Evolutionary conservation across 2,888 invertebrate genomes (phyloP), one percentile per base, ranked within the genome.

Genomic region (Drosophila diplacantha): DNA sequence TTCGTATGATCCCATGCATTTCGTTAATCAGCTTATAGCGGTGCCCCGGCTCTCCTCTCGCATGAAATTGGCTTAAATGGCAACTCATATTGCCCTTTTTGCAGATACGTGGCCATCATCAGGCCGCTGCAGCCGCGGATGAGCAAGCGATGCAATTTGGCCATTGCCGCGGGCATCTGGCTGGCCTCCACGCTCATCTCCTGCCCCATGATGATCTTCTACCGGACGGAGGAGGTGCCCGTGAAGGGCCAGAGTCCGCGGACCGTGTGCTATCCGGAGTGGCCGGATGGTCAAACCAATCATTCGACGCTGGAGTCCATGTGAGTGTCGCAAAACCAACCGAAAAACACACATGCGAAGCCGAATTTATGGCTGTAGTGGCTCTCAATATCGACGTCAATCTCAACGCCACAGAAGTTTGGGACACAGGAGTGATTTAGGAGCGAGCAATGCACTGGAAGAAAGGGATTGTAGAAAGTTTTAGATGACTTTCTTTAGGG

Each of bases 61-160:
- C 11, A 34, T 43, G 43, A 38, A 34, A 57, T 57, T 56, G 37
- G 29, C 52, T 72, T 72, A 61, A 65, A 41, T 54, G 38, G 32
- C 26, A 46, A 38, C 53, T 52, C 32, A 18, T 32, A 24, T 39
- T 20, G 22, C 16, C 26, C 24, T 54, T 53, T 7, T 5, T 16
- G 3, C 90, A 98, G 98, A 86, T 98, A 97, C 87, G 94, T 96
- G 89, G 98, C 97, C 53, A 98, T 98, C 81, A 96, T 98, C 92
- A 95, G 96, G 83, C 98, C 98, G 0, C 89, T 98, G 64, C 92
- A 93, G 68, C 97, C 96, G 3, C 91, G 97, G 55, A 93, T 97
- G 91, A 95, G 97, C 26, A 93, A 94, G 83, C 90, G 93, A 26
- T 92, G 93, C 14, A 97, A 97, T 0, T 90, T 97, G 54, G 93